Evolutionary conservation across 2,113 vertebrate species (phyloP), one percentile per base, ranked within the genome.

Genomic region (Antennarius striatus): DNA sequence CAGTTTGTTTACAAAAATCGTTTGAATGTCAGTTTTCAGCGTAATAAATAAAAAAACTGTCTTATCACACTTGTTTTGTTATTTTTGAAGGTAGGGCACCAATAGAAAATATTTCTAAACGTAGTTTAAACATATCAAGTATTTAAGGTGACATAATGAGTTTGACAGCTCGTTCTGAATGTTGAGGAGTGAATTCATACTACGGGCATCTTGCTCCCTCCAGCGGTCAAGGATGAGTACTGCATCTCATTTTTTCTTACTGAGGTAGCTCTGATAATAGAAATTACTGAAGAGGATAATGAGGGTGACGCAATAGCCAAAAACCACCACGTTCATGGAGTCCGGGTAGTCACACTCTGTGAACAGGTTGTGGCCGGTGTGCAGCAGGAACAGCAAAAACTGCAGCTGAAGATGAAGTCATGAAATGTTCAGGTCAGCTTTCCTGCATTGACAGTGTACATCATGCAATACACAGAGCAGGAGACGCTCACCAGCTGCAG

Each of bases 1-100:
- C 92, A 94, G 92, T 92, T 94, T 93, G 92, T 92, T 93, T 91
- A 92, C 90, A 91, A 63, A 86, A 86, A 75, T 86, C 71, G 80
- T 89, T 90, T 90, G 85, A 92, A 89, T 87, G 83, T 90, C 77
- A 77, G 82, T 89, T 88, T 82, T 83, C 76, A 84, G 70, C 88
- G 83, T 74, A 85, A 82, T 54, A 85, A 93, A 91, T 92, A 92
- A 93, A 92, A 92, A 88, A 74, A 85, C 28, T 77, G 76, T 82
- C 81, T 73, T 43, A 43, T 12, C 42, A 43, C 42, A 43, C 3
- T 11, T 9, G 42, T 7, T 7, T 43, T 9, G 10, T 43, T 11
- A 3, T 43, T 11, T 11, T 10, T 43, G 42, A 43, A 3, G 42
- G 32, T 36, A 36, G 32, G 1, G 7, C 32, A 7, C 5, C 5